Base-by-base conservation (phyloP, 2,113 vertebrate genomes). In the Xyliphius kryptos region DNA sequence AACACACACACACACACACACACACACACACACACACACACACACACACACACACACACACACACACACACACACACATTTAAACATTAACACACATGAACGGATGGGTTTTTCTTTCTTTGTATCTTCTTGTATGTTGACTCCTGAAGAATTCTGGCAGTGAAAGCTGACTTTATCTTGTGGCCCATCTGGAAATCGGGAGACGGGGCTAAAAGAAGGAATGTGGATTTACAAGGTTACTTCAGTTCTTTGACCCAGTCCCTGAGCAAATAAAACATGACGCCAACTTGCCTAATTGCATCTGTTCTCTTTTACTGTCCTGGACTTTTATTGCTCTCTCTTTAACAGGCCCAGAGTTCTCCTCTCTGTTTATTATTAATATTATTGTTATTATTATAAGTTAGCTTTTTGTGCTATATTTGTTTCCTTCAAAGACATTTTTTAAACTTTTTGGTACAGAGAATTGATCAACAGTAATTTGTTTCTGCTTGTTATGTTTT, bases 191-290 rank as follows among this genome's bases (percentile, higher is more conserved):
- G 73, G 68, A 72, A 59, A 73, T 63, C 14, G 66, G 51, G 55
- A 75, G 70, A 71, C 15, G 41, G 56, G 49, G 52, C 46, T 64
- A 54, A 36, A 32, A 56, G 58, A 32, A 75, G 58, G 60, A 75
- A 73, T 76, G 71, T 69, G 74, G 69, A 65, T 77, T 79, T 76
- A 69, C 14, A 59, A 70, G 79, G 81, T 84, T 83, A 85, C 82
- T 80, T 68, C 70, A 26, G 68, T 77, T 81, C 71, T 43, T 75
- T 84, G 78, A 86, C 82, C 83, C 69, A 76, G 74, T 83, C 76
- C 66, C 69, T 66, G 49, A 77, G 57, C 82, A 83, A 84, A 81
- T 79, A 76, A 53, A 79, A 78, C 79, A 76, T 84, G 79, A 81
- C 78, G 82, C 65, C 73, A 75, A 75, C 72, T 67, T 77, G 71